Percentiles rank a stretch among this genome's conserved stretches.
Evolutionary conservation across 2,797 vertebrate genomes (phyloP).

Genomic region (Pipistrellus pipistrellus): DNA sequence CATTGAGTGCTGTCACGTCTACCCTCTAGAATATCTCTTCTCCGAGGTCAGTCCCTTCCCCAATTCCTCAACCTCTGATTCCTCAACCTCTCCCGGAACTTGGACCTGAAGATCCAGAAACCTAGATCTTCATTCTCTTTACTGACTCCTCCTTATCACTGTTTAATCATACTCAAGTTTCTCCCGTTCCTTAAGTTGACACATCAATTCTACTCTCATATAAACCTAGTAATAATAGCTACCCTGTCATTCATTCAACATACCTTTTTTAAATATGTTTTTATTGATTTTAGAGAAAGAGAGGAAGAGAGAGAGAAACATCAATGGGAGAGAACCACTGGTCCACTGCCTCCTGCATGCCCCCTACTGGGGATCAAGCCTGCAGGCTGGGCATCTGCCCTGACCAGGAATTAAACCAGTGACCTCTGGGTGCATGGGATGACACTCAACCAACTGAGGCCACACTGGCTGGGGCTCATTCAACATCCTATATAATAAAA

Average conservation of each 20-base stretch:
- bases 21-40: neutral
- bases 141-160: neutral
- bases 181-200: neutral
- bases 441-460: too few relatives aligned
- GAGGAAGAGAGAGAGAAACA: too few relatives aligned
- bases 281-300: too few relatives aligned
- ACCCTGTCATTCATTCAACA: neutral
- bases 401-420: too few relatives aligned
- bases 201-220: neutral
- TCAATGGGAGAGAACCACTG: too few relatives aligned
- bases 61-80: neutral
- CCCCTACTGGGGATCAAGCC: too few relatives aligned
- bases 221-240: neutral
- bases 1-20: neutral
- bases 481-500: too few relatives aligned
- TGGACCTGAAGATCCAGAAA: neutral
- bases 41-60: neutral
- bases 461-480: too few relatives aligned
- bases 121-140: neutral
- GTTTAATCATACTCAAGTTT: slow-evolving; percentile 6
- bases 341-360: too few relatives aligned
- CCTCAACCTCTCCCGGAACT: neutral
- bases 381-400: too few relatives aligned
- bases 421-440: too few relatives aligned
- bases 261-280: neutral